A percentile compares a stretch with the other conserved stretches of the same genome.
These are phyloP conservation scores for Saccopteryx leptura DNA, from an alignment of 2,113 vertebrate genomes.

Conservation along the genomic window DNA sequence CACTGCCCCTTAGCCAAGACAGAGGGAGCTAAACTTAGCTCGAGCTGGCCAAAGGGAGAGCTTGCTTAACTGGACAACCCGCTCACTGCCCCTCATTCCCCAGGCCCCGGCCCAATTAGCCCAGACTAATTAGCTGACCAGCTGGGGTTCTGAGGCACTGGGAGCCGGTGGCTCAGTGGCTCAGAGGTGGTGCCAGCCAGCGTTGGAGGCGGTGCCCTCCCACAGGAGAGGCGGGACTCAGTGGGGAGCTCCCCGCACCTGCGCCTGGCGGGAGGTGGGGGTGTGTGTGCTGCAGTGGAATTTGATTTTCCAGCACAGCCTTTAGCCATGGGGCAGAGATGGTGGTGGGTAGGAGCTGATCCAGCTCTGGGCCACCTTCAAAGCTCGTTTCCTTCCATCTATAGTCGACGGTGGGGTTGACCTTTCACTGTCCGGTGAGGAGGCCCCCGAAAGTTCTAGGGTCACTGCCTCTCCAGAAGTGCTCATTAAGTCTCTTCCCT, in stretches of 20 bases:
- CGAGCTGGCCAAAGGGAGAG: neutral
- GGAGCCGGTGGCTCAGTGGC: neutral
- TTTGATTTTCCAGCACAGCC: neutral
- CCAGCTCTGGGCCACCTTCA: neutral
- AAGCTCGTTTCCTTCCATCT: neutral
- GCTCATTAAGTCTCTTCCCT: neutral
- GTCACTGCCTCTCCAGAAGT: neutral
- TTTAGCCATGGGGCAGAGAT: neutral
- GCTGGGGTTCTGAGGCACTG: neutral
- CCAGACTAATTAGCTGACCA: constrained; percentile 43
- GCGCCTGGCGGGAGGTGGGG: neutral
- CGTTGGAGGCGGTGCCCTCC: neutral
- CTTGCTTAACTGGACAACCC: neutral
- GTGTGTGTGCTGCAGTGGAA: neutral
- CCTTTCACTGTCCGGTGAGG: neutral
- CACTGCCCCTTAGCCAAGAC: neutral
- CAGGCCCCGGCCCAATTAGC: neutral
- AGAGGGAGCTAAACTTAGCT: neutral
- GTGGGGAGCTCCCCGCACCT: neutral
- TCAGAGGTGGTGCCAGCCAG: neutral
- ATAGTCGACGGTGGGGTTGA: neutral
- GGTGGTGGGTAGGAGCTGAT: neutral
- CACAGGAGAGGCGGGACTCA: neutral
- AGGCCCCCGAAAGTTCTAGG: neutral
- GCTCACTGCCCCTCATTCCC: neutral